These are phyloP conservation scores for Gymnoscopelus braueri DNA, from an alignment of 2,797 vertebrate species.

Conservation along the genomic window DNA sequence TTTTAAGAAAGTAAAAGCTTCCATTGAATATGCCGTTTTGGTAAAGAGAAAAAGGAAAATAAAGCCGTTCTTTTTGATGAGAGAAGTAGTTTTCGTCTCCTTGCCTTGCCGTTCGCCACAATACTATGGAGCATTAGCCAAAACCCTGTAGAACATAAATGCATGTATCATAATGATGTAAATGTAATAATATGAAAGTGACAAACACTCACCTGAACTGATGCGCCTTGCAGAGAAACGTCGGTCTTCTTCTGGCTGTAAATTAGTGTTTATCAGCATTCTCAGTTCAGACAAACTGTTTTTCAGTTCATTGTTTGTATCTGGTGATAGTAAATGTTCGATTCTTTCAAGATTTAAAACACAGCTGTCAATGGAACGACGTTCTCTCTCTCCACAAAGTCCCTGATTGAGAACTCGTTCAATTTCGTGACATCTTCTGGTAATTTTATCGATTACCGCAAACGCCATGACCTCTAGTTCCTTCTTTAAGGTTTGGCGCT, in stretches of 20 bases:
- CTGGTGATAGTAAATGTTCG: slow-evolving; percentile 32
- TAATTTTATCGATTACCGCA: slow-evolving; percentile 8
- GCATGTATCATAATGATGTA: too few species aligned
- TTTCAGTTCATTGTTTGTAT: slow-evolving; percentile 34
- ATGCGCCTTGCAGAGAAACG: slow-evolving; percentile 9
- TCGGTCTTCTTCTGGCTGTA: slow-evolving; percentile 9
- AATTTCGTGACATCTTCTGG: slow-evolving; percentile 11
- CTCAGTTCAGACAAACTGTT: slow-evolving; percentile 30
- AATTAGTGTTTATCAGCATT: slow-evolving; percentile 20
- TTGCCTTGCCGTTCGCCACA: too few species aligned
- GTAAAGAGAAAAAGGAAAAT: too few species aligned
- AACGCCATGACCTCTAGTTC: neutral
- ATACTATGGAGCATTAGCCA: too few species aligned
- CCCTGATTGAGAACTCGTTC: slow-evolving; percentile 15
- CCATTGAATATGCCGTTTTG: too few species aligned
- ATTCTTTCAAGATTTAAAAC: slow-evolving; percentile 12
- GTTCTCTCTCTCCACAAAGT: slow-evolving; percentile 12
- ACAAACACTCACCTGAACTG: too few species aligned
- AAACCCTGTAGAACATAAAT: too few species aligned
- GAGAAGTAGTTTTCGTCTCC: too few species aligned
- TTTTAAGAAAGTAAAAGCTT: too few species aligned
- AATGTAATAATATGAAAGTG: too few species aligned
- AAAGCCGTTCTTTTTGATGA: too few species aligned
- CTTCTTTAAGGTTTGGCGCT: neutral
- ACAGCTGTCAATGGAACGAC: slow-evolving; percentile 9